A percentile compares a stretch with the other conserved stretches of the same genome.
Conservation (phyloP, 2,797 vertebrate genomes). For the Spatula clypeata region DNA sequence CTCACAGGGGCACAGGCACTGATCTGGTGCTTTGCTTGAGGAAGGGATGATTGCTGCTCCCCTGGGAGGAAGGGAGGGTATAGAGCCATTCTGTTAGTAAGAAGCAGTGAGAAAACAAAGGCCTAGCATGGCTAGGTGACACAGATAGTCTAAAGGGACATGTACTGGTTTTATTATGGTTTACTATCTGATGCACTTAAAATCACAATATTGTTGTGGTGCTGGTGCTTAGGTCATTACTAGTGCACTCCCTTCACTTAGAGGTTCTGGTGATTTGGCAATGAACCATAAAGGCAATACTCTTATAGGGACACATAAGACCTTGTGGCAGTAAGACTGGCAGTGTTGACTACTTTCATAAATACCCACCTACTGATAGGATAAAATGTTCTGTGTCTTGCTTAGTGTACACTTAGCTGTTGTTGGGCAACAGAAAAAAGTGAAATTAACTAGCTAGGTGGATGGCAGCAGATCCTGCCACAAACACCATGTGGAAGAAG, state of each 20-base stretch:
- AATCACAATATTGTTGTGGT: not conserved
- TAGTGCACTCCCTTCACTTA: not conserved
- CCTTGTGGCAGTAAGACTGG: not conserved
- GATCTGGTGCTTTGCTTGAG: not conserved
- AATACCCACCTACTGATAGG: not conserved
- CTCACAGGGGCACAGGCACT: no score
- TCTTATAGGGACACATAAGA: not conserved
- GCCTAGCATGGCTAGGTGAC: not conserved
- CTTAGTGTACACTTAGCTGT: not conserved
- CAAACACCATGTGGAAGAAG: not conserved
- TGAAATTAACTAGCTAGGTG: not conserved
- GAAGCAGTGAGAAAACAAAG: not conserved
- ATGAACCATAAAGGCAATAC: not conserved
- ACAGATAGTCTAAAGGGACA: not conserved
- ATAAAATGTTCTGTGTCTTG: not conserved
- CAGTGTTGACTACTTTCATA: not conserved
- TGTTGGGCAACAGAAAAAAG: not conserved
- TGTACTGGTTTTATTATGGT: not conserved
- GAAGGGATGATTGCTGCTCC: not conserved
- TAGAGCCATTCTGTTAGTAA: not conserved
- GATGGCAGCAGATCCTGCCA: not conserved
- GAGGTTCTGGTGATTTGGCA: not conserved
- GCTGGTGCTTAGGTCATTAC: not conserved
- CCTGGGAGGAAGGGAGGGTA: not conserved
- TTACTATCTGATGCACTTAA: not conserved